Conservation (phyloP, 2,888 invertebrate species). For the Zonitis immaculata region DNA sequence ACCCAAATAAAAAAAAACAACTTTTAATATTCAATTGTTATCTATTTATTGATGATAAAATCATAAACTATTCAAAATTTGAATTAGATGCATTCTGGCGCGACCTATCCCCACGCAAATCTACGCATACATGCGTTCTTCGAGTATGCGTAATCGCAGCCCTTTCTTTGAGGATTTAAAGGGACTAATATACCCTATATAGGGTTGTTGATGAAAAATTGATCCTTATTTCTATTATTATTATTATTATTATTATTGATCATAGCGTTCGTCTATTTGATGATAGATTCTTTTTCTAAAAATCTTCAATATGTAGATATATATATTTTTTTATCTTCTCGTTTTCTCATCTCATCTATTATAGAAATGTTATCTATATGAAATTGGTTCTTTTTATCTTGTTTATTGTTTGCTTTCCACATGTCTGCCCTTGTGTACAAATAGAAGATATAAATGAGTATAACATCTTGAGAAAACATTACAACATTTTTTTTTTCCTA, state of each 20-base stretch:
- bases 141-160: conserved; percentile 29
- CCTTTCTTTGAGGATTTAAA: too few species aligned
- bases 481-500: not conserved
- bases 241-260: too few species aligned
- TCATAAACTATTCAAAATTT: conserved; percentile 21
- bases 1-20: too few species aligned
- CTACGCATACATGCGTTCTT: conserved; percentile 37
- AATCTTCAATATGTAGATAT: not conserved
- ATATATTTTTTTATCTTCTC: not conserved
- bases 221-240: too few species aligned
- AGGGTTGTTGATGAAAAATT: too few species aligned
- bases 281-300: too few species aligned
- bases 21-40: too few species aligned
- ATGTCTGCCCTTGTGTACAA: conserved; percentile 12
- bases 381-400: conserved; percentile 14
- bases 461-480: conserved; percentile 4
- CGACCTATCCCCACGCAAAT: conserved; percentile 38
- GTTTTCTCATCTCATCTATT: not conserved
- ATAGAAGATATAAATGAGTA: conserved; percentile 8
- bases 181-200: too few species aligned
- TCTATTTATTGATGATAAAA: too few species aligned
- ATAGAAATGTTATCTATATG: conserved; percentile 8
- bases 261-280: too few species aligned
- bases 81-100: conserved; percentile 34
- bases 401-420: conserved; percentile 13